Evolutionary conservation across 2,888 invertebrate species (phyloP).

Genomic region (Leucoptera coffeella): DNA sequence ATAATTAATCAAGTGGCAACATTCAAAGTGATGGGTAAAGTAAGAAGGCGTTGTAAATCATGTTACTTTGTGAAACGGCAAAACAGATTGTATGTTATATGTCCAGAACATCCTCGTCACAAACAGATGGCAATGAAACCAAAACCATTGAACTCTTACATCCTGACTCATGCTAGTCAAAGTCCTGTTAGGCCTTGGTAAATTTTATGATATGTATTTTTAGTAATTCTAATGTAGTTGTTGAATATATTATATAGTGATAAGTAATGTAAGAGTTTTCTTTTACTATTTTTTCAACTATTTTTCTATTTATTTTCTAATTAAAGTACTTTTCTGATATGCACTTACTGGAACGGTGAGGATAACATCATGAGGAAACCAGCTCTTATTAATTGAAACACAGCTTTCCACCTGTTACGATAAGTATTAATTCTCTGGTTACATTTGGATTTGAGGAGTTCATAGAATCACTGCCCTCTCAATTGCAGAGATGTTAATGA

Average conservation of each 20-base stretch:
- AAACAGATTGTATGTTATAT: conserved; percentile 65
- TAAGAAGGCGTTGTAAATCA: conserved; percentile 68
- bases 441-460: no score
- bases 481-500: no score
- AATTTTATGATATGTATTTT: conserved; percentile 5
- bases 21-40: conserved; percentile 64
- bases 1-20: conserved; percentile 17
- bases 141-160: conserved; percentile 65
- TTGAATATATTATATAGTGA: neutral
- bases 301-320: no score
- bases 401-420: no score
- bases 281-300: no score
- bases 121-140: conserved; percentile 73
- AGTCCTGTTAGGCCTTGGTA: conserved; percentile 39
- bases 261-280: neutral
- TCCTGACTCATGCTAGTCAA: conserved; percentile 70
- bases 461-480: no score
- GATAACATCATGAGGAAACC: no score
- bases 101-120: conserved; percentile 70
- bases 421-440: no score
- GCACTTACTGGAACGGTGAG: no score
- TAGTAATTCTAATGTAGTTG: neutral
- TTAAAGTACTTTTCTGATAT: no score
- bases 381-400: no score
- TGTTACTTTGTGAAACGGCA: conserved; percentile 68